Evolutionary conservation across 92 coral and sea anemone species (phyloP), one percentile per base, ranked within the genome.

Genomic region (Isaurus tuberculatus): DNA sequence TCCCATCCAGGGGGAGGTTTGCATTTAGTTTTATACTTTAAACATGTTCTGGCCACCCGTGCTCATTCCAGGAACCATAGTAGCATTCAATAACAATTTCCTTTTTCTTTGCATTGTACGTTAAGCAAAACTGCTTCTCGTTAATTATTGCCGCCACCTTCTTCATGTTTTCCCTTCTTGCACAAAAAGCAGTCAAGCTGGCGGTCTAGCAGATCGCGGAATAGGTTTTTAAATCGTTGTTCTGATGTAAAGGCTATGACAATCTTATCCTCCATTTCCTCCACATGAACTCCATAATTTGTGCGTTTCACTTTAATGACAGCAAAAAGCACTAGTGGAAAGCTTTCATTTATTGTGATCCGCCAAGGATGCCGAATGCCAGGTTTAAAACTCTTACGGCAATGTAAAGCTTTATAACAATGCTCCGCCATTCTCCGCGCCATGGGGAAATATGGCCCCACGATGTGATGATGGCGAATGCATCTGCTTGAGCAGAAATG

Each of bases 351-450:
- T 16, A 80, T 34, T 27, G 15, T 37, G 44, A 80, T 72, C 42
- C 70, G 67, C 85, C 85, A 80, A 32, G 85, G 85, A 80, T 65
- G 58, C 33, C 58, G 82, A 7, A 53, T 73, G 33, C 70, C 70
- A 43, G 73, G 65, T 65, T 72, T 15, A 14, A 65, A 68, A 61
- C 73, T 14, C 85, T 64, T 43, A 16, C 82, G 65, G 26, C 82
- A 30, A 16, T 28, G 20, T 14, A 75, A n/a, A 26, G 34, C 33
- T 40, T 77, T 77, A 26, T 77, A 55, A 73, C 83, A 77, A 26
- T 32, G 79, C 31, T 51, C 65, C 19, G 79, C 79, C 57, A 71
- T 34, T 10, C 80, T 79, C 67, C 71, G 80, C 10, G 71, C 70
- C 19, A 70, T 71, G 13, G 86, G 86, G 31, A 27, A 83, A 83